Evolutionary conservation across 2,113 vertebrate genomes (phyloP), one percentile per base, ranked within the genome.

Genomic region (Elephantulus edwardii): DNA sequence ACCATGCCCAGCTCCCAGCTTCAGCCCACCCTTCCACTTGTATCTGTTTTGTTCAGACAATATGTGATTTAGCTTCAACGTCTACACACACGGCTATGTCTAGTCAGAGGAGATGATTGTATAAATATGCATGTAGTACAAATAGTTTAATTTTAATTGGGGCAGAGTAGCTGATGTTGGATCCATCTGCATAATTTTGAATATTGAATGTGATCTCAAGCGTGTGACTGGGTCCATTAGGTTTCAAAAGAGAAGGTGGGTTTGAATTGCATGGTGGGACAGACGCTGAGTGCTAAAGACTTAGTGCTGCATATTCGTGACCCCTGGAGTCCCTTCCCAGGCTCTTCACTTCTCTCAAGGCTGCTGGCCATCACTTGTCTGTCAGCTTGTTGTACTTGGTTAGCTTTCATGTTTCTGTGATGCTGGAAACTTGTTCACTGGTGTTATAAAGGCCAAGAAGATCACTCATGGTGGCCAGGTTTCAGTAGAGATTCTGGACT

Each of bases 121-220:
- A 90, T 93, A 91, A 91, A 95, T 94, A 94, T 92, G 93, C 80
- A 86, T 74, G 88, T 17, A 10, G 5, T 60, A 68, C 76, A 92
- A 90, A 95, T 80, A 84, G 62, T 91, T 95, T 92, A 81, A 93
- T 96, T 94, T 90, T 91, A 96, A 96, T 89, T 93, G 86, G 90
- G 80, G 82, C 9, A 6, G 79, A 90, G 90, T 72, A 83, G 86
- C 80, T 88, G 79, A 54, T 66, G 83, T 86, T 72, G 94, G 88
- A 91, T 91, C 71, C 62, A 75, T 88, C 89, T 88, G 71, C 2
- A 56, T 91, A 56, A 91, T 93, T 94, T 94, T 74, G 86, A 93
- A 93, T 93, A 93, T 42, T 81, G 76, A 88, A 90, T 68, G 78
- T 79, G 90, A 44, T 80, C 52, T 79, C 78, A 80, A 74, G 83